These are phyloP conservation scores for Tridacna gigas DNA, from an alignment of 2,888 invertebrate genomes.

Conservation along the genomic window DNA sequence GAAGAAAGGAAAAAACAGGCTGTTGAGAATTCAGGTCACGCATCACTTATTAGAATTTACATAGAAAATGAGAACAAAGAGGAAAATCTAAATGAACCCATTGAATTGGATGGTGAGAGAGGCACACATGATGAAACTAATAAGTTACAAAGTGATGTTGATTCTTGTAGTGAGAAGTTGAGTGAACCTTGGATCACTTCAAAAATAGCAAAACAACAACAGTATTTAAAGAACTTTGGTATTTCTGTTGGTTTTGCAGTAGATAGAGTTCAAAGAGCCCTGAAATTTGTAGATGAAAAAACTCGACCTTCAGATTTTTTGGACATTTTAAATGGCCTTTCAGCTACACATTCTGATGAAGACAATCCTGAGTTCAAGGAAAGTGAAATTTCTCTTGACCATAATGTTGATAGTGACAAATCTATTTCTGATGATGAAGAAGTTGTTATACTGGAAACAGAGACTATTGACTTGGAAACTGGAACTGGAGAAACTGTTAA, in stretches of 20 bases:
- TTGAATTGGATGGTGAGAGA: constrained; percentile 27
- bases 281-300: constrained; percentile 68
- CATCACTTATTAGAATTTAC: constrained; percentile 7
- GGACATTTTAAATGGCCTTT: constrained; percentile 58
- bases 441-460: constrained; percentile 54
- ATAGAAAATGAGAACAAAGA: constrained; percentile 7
- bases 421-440: constrained; percentile 11
- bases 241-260: constrained; percentile 65
- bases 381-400: background rate
- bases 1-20: constrained; percentile 6
- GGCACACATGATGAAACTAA: constrained; percentile 25
- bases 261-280: constrained; percentile 65
- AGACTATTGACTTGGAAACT: constrained; percentile 46
- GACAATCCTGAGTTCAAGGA: constrained; percentile 10
- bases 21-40: background rate
- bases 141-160: constrained; percentile 24
- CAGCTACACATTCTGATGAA: constrained; percentile 8
- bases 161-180: constrained; percentile 51
- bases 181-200: constrained; percentile 39
- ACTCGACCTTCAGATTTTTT: constrained; percentile 73
- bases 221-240: constrained; percentile 69
- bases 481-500: background rate
- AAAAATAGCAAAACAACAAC: constrained; percentile 52
- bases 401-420: background rate
- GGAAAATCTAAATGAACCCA: constrained; percentile 25